Evolutionary conservation across 1,140 invertebrate species (phyloP), one percentile per base, ranked within the genome.

Genomic region (Nylanderia fulva): DNA sequence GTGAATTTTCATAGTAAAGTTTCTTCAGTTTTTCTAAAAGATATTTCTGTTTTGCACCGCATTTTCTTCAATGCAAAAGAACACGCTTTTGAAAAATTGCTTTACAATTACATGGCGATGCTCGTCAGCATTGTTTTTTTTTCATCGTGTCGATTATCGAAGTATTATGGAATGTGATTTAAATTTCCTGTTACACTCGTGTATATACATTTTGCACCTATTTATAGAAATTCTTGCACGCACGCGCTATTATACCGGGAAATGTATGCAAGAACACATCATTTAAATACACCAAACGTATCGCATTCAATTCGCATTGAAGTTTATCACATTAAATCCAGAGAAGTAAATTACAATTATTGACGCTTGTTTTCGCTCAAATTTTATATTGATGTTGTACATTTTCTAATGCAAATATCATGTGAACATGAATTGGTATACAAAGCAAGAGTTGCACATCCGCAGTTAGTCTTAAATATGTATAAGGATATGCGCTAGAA

Each of bases 221-320:
- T 72, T 69, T 72, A 72, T 60, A 72, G 77, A 60, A 60, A 82
- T 82, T 72, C 52, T 82, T 82, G 45, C 63, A 68, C 58, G 63
- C 54, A 60, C 77, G 66, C 18, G 66, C 27, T 72, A 82, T 82
- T 72, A 72, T 33, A 13, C n/a, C 66, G 36, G 24, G 24, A 80
- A 71, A 80, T 21, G 3, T 48, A 48, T 48, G 36, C 21, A 52
- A 80, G 63, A 27, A 60, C 52, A 45, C 45, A 27, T 82, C 52
- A 72, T 82, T 82, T 71, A 72, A 69, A 82, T 82, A 42, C 27
- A 71, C 21, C 33, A n/a, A 33, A 24, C 54, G 58, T 56, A 56
- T 33, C 4, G 3, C 66, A n/a, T 33, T 33, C n/a, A 66, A 33
- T 33, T 3, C 56, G 52, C 48, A 82, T 82, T 72, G n/a, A 58